Conservation (phyloP, 2,113 vertebrate genomes). For the Tympanuchus pallidicinctus region DNA sequence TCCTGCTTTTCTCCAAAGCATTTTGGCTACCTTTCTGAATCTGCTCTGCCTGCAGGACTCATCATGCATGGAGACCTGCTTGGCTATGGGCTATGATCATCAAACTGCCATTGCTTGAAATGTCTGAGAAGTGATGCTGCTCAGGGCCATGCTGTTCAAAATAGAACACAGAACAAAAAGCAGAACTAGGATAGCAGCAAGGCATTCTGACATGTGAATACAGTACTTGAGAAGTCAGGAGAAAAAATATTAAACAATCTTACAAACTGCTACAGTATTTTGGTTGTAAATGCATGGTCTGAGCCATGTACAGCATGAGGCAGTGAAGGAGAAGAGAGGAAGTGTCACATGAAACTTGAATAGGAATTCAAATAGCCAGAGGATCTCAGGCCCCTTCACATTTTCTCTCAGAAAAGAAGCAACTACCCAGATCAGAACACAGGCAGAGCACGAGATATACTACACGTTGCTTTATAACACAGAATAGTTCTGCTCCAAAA, state of each 20-base stretch:
- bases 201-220: background rate
- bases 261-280: background rate
- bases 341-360: background rate
- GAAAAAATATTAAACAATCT: background rate
- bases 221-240: background rate
- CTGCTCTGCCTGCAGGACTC: background rate
- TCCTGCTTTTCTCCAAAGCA: background rate
- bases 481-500: background rate
- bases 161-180: background rate
- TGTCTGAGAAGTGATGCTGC: background rate
- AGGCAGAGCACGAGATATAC: background rate
- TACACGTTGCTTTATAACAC: background rate
- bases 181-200: background rate
- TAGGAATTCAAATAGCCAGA: background rate
- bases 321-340: background rate
- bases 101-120: background rate
- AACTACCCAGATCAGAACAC: background rate
- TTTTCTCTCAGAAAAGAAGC: background rate
- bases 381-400: background rate
- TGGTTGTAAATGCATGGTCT: background rate
- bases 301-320: background rate
- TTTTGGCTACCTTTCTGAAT: background rate
- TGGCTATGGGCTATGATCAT: background rate
- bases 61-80: rapidly evolving
- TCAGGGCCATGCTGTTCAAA: background rate